Conservation (phyloP, 1,140 invertebrate species). For the Lithobius niger region DNA sequence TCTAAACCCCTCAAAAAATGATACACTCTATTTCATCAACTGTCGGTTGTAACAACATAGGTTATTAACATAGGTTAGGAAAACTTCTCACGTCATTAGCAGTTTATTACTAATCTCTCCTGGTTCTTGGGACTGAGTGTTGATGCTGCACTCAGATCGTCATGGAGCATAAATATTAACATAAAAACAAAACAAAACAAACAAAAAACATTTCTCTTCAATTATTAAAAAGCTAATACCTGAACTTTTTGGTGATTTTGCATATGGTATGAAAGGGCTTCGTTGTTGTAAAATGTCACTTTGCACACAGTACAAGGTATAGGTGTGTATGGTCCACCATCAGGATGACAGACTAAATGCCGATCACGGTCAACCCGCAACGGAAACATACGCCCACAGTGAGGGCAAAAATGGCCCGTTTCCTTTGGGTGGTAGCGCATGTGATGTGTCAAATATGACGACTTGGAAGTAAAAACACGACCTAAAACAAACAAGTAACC, state of each 20-base stretch:
- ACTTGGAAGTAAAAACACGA: constrained; percentile 4
- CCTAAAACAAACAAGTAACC: background rate
- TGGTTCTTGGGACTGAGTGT: no score
- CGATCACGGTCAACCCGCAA: background rate
- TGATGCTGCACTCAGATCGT: no score
- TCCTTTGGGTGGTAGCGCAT: constrained; percentile 5
- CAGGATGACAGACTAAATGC: background rate
- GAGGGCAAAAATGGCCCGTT: constrained; percentile 5
- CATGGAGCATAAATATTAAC: no score
- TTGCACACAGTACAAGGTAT: constrained; percentile 5
- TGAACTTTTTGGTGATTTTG: constrained; percentile 8
- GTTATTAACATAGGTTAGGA: no score
- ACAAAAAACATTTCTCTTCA: no score
- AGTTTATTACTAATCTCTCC: no score
- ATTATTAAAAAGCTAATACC: background rate
- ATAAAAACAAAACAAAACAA: no score
- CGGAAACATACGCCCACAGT: constrained; percentile 7
- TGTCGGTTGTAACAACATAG: no score
- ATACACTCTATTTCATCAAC: no score
- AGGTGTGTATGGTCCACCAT: background rate
- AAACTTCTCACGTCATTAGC: no score
- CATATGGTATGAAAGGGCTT: constrained; percentile 2
- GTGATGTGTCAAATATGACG: constrained; percentile 4
- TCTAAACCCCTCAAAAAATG: no score
- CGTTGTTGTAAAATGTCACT: background rate